Evolutionary conservation across 1,140 invertebrate genomes (phyloP).

Genomic region (Formica selysi): DNA sequence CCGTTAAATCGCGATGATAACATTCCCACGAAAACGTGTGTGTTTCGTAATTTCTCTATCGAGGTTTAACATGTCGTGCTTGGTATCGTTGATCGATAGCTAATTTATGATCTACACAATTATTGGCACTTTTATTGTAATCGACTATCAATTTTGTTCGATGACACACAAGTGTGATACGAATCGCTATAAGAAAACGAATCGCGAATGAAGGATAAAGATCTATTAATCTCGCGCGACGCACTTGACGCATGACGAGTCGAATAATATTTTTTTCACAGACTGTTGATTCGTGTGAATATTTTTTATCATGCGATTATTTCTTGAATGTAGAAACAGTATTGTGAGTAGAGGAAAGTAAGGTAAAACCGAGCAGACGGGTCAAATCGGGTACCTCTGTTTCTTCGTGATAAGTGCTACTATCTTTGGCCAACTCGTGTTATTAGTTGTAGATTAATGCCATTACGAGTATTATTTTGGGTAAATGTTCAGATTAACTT

Average conservation of each 20-base stretch:
- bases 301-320: too few species aligned
- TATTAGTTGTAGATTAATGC: too few species aligned
- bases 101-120: not conserved
- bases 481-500: too few species aligned
- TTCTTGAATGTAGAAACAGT: too few species aligned
- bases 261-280: not conserved
- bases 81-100: not conserved
- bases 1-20: not conserved
- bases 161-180: not conserved
- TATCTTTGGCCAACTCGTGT: too few species aligned
- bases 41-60: conserved; percentile 14
- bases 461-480: too few species aligned
- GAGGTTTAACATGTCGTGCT: not conserved
- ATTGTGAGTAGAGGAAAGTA: too few species aligned
- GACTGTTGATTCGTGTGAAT: too few species aligned
- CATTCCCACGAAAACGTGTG: conserved; percentile 10
- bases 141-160: not conserved
- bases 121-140: conserved; percentile 1
- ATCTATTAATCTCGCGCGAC: not conserved
- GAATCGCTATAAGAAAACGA: not conserved
- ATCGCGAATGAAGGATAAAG: not conserved
- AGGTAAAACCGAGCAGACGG: too few species aligned
- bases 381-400: too few species aligned
- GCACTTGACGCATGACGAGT: not conserved
- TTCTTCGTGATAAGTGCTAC: too few species aligned